Evolutionary conservation across 2,888 invertebrate species (phyloP), one percentile per base, ranked within the genome.

Genomic region (Andrena marginata): DNA sequence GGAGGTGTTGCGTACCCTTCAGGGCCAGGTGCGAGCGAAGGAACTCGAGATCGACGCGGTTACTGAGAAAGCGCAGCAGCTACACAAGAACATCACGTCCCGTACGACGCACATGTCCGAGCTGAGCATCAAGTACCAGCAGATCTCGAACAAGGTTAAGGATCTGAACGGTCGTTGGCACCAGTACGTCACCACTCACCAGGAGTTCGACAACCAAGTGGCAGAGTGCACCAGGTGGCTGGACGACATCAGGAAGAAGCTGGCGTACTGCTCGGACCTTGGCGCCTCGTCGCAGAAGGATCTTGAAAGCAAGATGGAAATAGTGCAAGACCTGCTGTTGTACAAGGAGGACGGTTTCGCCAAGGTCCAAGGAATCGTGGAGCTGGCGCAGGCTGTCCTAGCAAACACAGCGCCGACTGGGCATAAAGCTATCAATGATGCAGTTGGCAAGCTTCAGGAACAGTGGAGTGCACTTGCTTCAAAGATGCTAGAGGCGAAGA

Each of bases 21-120:
- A 98, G 94, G 98, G 98, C 64, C 98, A 98, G 94, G 97, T 98
- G 0, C 96, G 97, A 62, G 98, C 98, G 2, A 98, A 98, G 91
- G 98, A 98, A 94, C 94, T 98, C 13, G 99, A 99, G 95, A 98
- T 99, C 77, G 99, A 99, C 90, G 97, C 97, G 71, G 97, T 99
- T 0, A 98, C 98, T 29, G 99, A 99, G 93, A 96, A 97, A 87
- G 98, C 98, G 0, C 98, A 99, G 92, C 96, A 97, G 84, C 94
- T 98, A 13, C 96, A 97, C 82, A 97, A 97, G 85, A 95, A 96
- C 0, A 94, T 97, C 20, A 96, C 96, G 72, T 96, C 97, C 3
- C 96, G 98, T 64, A 96, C 96, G 59, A 97, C 98, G 0, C 97
- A 98, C 92, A 97, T 98, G 64, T 97, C 98, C 0, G 99, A 99